Evolutionary conservation across 2,797 vertebrate species (phyloP).

Genomic region (Lithobates pipiens): DNA sequence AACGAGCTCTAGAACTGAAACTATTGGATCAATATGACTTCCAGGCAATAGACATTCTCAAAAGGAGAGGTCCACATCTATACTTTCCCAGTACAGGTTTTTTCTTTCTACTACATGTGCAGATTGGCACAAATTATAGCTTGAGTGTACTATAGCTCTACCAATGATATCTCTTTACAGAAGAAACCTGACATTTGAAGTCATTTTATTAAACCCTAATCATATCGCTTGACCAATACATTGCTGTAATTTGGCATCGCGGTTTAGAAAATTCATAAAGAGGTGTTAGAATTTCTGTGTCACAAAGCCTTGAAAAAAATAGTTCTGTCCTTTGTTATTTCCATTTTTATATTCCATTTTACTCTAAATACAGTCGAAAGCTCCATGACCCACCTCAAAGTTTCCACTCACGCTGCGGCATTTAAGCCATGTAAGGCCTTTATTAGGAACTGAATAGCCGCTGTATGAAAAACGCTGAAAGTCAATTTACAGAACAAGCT

Average conservation of each 20-base stretch:
- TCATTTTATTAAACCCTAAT: neutral
- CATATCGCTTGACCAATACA: conserved; percentile 2
- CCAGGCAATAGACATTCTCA: no score
- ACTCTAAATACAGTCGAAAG: neutral
- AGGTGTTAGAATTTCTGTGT: neutral
- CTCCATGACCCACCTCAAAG: neutral
- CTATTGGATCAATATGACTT: no score
- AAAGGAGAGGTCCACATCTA: no score
- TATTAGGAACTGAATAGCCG: conserved; percentile 11
- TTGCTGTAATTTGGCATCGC: neutral
- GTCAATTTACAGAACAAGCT: neutral
- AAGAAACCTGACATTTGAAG: neutral
- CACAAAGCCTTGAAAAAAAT: neutral
- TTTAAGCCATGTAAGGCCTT: neutral
- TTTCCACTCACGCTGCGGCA: neutral
- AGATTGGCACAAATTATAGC: no score
- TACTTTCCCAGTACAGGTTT: no score
- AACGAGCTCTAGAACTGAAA: no score
- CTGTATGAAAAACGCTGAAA: neutral
- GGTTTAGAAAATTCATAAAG: conserved; percentile 5
- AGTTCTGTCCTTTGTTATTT: neutral
- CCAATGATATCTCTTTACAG: neutral
- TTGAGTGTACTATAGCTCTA: neutral
- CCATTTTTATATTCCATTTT: neutral
- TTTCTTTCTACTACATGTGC: no score